Base-by-base conservation (phyloP, 2,113 vertebrate genomes). In the Vulpes lagopus region DNA sequence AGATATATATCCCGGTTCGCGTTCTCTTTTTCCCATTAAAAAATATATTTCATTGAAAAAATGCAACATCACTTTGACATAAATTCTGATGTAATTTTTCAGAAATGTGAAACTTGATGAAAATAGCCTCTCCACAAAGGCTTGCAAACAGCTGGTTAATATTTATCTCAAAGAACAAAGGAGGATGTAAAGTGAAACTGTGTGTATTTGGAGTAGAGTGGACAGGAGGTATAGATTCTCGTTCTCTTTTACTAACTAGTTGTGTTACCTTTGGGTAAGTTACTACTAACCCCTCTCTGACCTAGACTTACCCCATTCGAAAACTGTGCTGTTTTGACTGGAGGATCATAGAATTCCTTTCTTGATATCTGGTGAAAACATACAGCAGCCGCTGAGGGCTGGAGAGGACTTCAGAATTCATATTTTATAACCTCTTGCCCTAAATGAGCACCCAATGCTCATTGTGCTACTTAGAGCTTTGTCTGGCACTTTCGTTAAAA, bases 41-140 rank as follows among this genome's bases (percentile, higher is more conserved):
- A 97, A 97, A 94, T 92, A 82, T 86, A 95, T 96, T 96, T 94
- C 73, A 85, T 83, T 97, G 90, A 96, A 97, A 97, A 98, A 89
- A 74, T 23, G 51, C 35, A 97, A 60, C 81, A 96, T 93, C 88
- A n/a, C 94, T 97, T 59, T 97, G 95, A 94, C 81, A 94, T 93
- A 95, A 96, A 94, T 97, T 96, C 85, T 96, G 90, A 94, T 89
- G 55, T 55, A 95, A 94, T 89, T 98, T 96, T 94, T 96, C 82
- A 93, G 92, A 95, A 94, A 91, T 82, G n/a, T 94, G 84, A 92
- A 95, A 94, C 55, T 86, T 90, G 90, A 95, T 94, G 79, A 92
- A 97, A 95, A 96, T 65, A 86, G 6, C 19, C 92, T 80, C 43
- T 93, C 71, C 69, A 79, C 51, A 78, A 88, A 84, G 74, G 17